These are phyloP conservation scores for Meteorus cinctellus DNA, from an alignment of 2,888 invertebrate genomes.

Conservation along the genomic window DNA sequence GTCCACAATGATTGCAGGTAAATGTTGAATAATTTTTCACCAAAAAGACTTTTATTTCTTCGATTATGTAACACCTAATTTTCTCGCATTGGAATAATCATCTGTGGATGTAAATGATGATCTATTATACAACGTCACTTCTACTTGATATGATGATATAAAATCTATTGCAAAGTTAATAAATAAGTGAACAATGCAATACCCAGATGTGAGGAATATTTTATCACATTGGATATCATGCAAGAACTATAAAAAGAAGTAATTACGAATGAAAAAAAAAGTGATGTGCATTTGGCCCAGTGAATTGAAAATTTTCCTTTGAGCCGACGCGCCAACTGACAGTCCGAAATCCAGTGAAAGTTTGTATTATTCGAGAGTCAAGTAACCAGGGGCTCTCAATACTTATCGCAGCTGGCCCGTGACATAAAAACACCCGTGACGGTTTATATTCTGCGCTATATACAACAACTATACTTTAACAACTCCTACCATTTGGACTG, in stretches of 20 bases:
- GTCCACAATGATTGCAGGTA: too few species aligned
- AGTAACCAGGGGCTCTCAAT: conserved; percentile 56
- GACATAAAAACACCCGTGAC: conserved; percentile 38
- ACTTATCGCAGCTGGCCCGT: conserved; percentile 35
- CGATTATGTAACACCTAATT: not conserved
- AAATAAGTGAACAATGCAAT: not conserved
- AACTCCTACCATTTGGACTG: conserved; percentile 61
- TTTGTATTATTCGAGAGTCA: conserved; percentile 55
- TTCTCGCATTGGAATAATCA: not conserved
- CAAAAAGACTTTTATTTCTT: too few species aligned
- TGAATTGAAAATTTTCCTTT: conserved; percentile 18
- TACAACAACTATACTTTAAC: conserved; percentile 30
- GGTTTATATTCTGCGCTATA: conserved; percentile 45
- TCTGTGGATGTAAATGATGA: not conserved
- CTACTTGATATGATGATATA: not conserved
- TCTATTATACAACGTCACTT: not conserved
- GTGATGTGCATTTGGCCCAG: not conserved
- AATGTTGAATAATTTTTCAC: too few species aligned
- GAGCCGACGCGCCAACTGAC: not conserved
- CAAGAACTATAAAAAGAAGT: not conserved
- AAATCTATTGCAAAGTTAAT: not conserved
- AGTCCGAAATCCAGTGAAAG: conserved; percentile 67
- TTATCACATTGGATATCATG: not conserved
- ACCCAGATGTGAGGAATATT: not conserved
- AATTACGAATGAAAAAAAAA: not conserved